Conservation (phyloP, 2,113 vertebrate species). For the Apteryx owenii region DNA sequence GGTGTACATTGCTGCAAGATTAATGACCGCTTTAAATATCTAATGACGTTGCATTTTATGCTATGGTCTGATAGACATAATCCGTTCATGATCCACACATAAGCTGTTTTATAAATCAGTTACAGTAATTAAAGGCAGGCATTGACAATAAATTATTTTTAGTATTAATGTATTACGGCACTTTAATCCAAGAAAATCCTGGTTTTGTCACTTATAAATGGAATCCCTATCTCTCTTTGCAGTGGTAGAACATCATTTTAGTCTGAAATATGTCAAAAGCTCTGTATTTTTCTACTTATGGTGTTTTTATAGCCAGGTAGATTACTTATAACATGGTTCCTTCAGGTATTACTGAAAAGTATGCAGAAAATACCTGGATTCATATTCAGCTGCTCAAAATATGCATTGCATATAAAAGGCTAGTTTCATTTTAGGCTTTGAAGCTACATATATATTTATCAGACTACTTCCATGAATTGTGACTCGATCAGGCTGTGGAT, state of each 20-base stretch:
- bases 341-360: not conserved
- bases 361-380: not conserved
- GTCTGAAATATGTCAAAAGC: not conserved
- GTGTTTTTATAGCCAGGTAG: not conserved
- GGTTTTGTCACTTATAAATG: not conserved
- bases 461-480: not conserved
- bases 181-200: conserved; percentile 1
- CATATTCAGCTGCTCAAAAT: not conserved
- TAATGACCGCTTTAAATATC: not conserved
- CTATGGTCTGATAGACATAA: conserved; percentile 34
- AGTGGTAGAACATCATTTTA: not conserved
- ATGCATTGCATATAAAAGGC: not conserved
- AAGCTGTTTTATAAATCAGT: conserved; percentile 11
- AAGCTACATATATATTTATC: not conserved
- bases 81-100: not conserved
- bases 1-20: not conserved
- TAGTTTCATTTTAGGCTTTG: not conserved
- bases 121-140: not conserved
- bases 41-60: conserved; percentile 29
- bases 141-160: not conserved
- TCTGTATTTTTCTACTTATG: not conserved
- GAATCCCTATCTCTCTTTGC: not conserved
- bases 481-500: not conserved
- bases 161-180: conserved; percentile 7
- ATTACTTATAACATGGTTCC: not conserved